Evolutionary conservation across 2,797 vertebrate genomes (phyloP).

Genomic region (Tauraco hartlaubi): DNA sequence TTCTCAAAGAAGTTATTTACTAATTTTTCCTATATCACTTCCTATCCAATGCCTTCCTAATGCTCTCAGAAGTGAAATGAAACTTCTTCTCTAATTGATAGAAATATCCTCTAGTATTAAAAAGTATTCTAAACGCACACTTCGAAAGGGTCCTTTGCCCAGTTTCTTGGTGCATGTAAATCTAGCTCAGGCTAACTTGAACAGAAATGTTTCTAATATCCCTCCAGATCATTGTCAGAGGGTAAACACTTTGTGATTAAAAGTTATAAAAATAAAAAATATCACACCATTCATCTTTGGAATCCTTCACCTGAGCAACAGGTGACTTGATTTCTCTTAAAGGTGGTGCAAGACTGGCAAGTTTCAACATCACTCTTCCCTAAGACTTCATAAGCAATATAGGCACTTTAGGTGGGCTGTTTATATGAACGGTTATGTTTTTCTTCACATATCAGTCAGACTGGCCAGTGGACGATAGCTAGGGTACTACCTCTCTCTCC

Average conservation of each 20-base stretch:
- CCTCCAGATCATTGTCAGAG: neutral
- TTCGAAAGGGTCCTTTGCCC: neutral
- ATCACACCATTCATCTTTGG: neutral
- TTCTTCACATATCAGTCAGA: neutral
- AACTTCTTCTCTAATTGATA: neutral
- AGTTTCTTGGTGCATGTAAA: neutral
- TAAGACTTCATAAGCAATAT: neutral
- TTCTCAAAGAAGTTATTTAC: neutral
- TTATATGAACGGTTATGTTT: neutral
- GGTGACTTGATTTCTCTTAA: neutral
- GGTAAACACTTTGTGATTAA: neutral
- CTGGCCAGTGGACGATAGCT: neutral
- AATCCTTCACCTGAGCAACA: neutral
- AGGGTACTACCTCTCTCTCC: neutral
- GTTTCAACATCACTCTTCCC: neutral
- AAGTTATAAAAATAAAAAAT: neutral
- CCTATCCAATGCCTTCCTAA: neutral
- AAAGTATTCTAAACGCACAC: neutral
- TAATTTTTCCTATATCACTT: neutral
- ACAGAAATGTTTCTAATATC: neutral
- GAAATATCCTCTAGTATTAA: neutral
- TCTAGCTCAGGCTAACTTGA: neutral
- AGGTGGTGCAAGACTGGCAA: neutral
- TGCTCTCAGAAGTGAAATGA: fast-evolving
- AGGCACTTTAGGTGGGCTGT: neutral